Conservation (phyloP, 2,888 invertebrate genomes). For the Cyclophora punctaria region DNA sequence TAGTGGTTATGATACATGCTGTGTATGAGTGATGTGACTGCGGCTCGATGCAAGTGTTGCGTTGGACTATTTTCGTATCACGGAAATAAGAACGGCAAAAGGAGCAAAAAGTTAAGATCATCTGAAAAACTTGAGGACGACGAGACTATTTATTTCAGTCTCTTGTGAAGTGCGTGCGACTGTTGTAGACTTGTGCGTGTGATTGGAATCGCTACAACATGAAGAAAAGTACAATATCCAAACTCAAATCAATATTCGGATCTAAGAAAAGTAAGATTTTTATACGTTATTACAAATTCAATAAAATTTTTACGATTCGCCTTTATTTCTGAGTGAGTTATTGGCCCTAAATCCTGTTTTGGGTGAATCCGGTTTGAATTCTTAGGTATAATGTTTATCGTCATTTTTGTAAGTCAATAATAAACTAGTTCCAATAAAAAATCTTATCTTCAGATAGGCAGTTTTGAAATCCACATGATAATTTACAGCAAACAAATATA, state of each 20-base stretch:
- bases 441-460: no score
- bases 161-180: slow-evolving; percentile 52
- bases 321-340: no score
- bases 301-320: no score
- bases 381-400: no score
- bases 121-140: slow-evolving; percentile 70
- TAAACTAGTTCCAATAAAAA: no score
- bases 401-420: no score
- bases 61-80: slow-evolving; percentile 72
- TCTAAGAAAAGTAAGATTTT: slow-evolving; percentile 55
- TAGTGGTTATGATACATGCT: slow-evolving; percentile 15
- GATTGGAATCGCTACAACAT: slow-evolving; percentile 33
- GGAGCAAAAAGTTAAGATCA: slow-evolving; percentile 68
- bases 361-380: no score
- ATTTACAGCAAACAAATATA: no score
- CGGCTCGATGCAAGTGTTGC: slow-evolving; percentile 64
- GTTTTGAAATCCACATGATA: no score
- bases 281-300: no score
- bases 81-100: slow-evolving; percentile 75
- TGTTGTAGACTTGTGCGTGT: slow-evolving; percentile 37
- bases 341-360: no score
- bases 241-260: slow-evolving; percentile 63
- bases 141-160: slow-evolving; percentile 69
- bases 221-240: slow-evolving; percentile 69
- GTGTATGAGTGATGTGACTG: slow-evolving; percentile 64